Base-by-base conservation (phyloP, 2,888 invertebrate genomes). In the Scelioninae gen. 2 region DNA sequence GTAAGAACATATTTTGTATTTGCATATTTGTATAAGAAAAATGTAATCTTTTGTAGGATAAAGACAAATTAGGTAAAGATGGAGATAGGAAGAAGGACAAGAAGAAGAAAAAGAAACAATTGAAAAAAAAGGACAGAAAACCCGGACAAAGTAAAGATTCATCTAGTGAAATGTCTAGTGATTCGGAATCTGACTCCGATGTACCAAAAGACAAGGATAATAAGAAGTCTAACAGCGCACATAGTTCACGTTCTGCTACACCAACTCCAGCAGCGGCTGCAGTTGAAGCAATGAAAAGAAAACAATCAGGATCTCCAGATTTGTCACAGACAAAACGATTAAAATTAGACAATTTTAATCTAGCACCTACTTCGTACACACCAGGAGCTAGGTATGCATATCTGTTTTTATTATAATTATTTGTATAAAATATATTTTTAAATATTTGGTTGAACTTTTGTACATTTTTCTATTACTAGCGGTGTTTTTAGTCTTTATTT, bases 271-370 rank as follows among this genome's bases (percentile, higher is more conserved):
- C 86, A 2, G 87, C 87, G 0, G 78, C 79, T 9, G 83, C 84
- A 69, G 64, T 79, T 10, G 84, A 85, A 72, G 69, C 80, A 9
- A 69, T 80, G 10, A 85, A 85, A 53, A 80, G 85, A 46, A 83
- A 82, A 52, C 80, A 80, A 33, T 84, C 83, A 67, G 86, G 87
- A 41, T 87, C 87, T 4, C 83, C 88, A 19, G 88, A 88, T 48
- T 82, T 86, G 16, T 86, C 88, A 0, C 87, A 88, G 43, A 82
- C 87, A 0, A 90, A 91, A 77, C 90, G 90, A 80, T 80, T 87
- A 0, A 89, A 90, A 79, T 78, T 90, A 52, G 90, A 90, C 74
- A 83, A 84, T 73, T 83, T 83, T 73, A 81, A 82, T 79, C 74
- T 82, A 63, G 82, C 85, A 77, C 79, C 84, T 79, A 71, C 88